Base-by-base conservation (phyloP, 2,797 vertebrate genomes). In the Simalia tracyae region DNA sequence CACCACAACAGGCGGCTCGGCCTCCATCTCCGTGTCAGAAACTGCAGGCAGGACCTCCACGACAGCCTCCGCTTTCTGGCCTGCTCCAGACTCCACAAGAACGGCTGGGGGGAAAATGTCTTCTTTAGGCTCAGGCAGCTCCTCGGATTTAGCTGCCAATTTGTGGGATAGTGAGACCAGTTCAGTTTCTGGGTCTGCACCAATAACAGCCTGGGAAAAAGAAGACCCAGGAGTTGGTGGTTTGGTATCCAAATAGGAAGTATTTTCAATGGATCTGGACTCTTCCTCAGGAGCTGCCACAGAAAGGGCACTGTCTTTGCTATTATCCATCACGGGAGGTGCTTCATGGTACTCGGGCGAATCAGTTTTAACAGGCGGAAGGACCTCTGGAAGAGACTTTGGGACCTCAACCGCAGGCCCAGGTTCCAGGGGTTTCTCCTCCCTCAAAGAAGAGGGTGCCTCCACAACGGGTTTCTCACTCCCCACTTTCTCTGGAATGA, bases 161-260 rank as follows among this genome's bases (percentile, higher is more conserved):
- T 98, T 98, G 87, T 96, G 95, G 0, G 93, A 97, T 64, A 97
- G 96, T 15, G 96, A 92, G 87, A 94, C 95, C 10, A 96, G 93
- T 56, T 97, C 97, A 6, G 97, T 94, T 89, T 98, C 98, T 76
- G 96, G 95, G 91, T 98, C 98, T 90, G 96, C 95, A 28, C 88
- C 95, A 94, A 88, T 96, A 54, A 96, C 96, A 5, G 24, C 92
- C 6, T 97, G 96, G 5, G 97, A 96, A 93, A 98, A 96, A 0
- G 98, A 98, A 92, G 97, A 96, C 89, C 98, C 98, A 0, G 98
- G 98, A 91, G 98, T 98, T 7, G 97, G 98, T 94, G 98, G 98
- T 95, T 98, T 99, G 61, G 98, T 97, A 94, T 98, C 98, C 93
- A 97, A 94, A 84, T 93, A 96, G 0, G 97, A 96, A 87, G 95